Evolutionary conservation across 1,140 invertebrate species (phyloP).

Genomic region (Brachionus calyciflorus): DNA sequence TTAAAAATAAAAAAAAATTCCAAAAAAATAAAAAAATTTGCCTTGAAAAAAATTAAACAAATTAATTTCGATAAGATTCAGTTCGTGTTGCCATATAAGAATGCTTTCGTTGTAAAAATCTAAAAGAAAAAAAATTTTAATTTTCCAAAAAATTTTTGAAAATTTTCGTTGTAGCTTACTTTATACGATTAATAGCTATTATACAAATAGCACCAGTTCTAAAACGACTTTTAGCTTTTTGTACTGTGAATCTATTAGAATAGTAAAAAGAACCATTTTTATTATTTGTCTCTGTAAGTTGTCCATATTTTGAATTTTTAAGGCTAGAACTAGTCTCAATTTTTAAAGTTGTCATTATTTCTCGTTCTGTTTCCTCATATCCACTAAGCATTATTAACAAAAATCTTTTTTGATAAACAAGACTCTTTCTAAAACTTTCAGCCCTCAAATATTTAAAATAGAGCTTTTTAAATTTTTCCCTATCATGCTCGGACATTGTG

Average conservation of each 20-base stretch:
- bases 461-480: constrained; percentile 67
- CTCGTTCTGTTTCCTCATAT: constrained; percentile 65
- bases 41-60: background rate
- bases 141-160: background rate
- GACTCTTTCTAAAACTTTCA: constrained; percentile 75
- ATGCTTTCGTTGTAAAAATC: constrained; percentile 44
- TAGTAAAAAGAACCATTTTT: constrained; percentile 47
- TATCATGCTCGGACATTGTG: constrained; percentile 48
- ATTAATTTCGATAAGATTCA: constrained; percentile 30
- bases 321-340: background rate
- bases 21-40: background rate
- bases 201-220: constrained; percentile 46
- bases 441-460: constrained; percentile 72
- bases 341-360: constrained; percentile 52
- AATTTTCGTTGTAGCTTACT: background rate
- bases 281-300: background rate
- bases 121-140: background rate
- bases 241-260: constrained; percentile 37
- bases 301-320: constrained; percentile 9
- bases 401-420: constrained; percentile 80
- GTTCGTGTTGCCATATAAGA: constrained; percentile 16
- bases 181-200: constrained; percentile 42
- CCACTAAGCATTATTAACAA: constrained; percentile 70
- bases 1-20: constrained; percentile 19
- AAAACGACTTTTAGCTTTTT: constrained; percentile 32